phyloP scores from a whole-genome alignment of 2,113 vertebrate genomes.

The Chamaea fasciata region DNA sequence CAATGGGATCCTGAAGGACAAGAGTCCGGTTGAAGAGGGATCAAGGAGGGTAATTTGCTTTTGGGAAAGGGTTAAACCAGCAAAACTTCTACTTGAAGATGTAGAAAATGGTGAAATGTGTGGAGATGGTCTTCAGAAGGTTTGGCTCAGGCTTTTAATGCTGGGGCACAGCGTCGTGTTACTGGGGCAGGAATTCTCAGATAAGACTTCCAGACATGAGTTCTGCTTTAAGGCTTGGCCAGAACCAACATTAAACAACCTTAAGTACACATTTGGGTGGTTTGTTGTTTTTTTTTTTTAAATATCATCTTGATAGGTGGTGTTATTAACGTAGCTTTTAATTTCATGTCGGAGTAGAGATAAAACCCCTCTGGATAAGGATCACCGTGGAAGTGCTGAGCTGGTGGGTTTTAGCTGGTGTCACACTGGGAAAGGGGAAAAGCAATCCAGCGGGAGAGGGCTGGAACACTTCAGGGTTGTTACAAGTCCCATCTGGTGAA shows the following conservation, averaged over 20 bases:
- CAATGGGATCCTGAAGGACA: background rate
- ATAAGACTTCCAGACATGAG: constrained; percentile 8
- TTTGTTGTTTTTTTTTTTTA: background rate
- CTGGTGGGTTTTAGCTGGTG: background rate
- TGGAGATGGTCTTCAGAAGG: background rate
- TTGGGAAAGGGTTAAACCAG: background rate
- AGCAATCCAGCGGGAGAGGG: background rate
- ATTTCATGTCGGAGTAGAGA: background rate
- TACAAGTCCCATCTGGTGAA: constrained; percentile 5
- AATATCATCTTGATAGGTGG: background rate
- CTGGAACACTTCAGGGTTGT: background rate
- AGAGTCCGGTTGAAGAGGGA: background rate
- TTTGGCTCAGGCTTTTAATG: background rate
- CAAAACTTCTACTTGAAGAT: background rate
- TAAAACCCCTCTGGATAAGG: background rate
- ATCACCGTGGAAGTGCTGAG: background rate
- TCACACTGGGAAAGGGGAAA: background rate
- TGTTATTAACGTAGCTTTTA: background rate
- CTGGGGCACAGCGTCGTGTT: background rate
- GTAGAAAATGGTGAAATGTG: background rate
- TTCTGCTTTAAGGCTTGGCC: constrained; percentile 5
- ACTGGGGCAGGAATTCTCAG: background rate
- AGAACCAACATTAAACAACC: constrained; percentile 10
- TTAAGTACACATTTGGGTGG: background rate
- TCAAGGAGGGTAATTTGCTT: background rate